A percentile compares a stretch with the other conserved stretches of the same genome.
Conservation (phyloP, 2,113 vertebrate genomes). For the Chloebia gouldiae region DNA sequence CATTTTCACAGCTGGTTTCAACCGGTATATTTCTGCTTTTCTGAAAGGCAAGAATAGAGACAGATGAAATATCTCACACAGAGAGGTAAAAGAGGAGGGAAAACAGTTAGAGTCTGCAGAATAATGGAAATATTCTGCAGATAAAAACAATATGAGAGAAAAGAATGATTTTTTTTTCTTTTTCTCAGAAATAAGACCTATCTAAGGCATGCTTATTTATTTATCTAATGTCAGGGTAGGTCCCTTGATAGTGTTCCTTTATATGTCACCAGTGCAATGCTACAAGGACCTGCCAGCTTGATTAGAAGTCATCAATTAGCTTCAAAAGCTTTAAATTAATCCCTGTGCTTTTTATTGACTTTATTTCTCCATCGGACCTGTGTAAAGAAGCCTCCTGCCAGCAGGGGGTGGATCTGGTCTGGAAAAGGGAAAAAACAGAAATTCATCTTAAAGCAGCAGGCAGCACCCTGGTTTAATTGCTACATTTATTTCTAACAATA, state of each 20-base stretch:
- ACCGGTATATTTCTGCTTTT: constrained; percentile 21
- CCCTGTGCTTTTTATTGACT: not conserved
- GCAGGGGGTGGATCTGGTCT: constrained; percentile 50
- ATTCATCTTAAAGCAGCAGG: constrained; percentile 15
- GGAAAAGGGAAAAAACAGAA: not conserved
- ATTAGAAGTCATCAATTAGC: constrained; percentile 7
- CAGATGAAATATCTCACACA: not conserved
- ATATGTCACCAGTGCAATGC: not conserved
- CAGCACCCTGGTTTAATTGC: constrained; percentile 33
- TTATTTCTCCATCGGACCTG: not conserved
- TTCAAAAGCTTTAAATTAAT: not conserved
- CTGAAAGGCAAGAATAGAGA: not conserved
- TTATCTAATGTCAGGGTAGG: not conserved
- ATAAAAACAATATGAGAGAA: constrained; percentile 3
- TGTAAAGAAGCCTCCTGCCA: constrained; percentile 28
- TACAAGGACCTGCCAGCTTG: not conserved
- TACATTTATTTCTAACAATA: constrained; percentile 74
- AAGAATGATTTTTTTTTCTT: not conserved
- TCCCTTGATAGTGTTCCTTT: not conserved
- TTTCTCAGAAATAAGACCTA: not conserved
- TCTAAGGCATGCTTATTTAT: not conserved
- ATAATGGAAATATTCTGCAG: constrained; percentile 13
- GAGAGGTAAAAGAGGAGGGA: not conserved
- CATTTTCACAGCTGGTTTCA: constrained; percentile 25
- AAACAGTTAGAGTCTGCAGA: not conserved